Percentiles rank a stretch among this genome's conserved stretches.
These are phyloP conservation scores for Tragelaphus strepsiceros DNA, from an alignment of 2,113 vertebrate genomes.

Conservation along the genomic window DNA sequence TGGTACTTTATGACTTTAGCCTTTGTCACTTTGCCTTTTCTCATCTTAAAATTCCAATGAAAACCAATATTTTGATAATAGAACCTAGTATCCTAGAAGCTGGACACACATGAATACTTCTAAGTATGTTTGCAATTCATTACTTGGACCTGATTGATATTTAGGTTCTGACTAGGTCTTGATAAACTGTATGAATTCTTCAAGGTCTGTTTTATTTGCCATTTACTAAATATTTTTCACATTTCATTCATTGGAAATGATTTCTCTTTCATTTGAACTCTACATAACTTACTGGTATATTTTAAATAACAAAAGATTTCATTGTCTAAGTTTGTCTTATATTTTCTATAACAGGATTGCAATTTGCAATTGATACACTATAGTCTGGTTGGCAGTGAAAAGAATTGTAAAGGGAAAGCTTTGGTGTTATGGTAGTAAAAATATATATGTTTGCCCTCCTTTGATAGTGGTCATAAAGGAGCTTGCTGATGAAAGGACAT, in stretches of 20 bases:
- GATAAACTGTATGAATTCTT: background rate
- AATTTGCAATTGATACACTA: background rate
- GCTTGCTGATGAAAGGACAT: background rate
- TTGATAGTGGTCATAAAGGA: background rate
- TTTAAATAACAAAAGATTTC: background rate
- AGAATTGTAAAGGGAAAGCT: background rate
- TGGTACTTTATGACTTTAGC: background rate
- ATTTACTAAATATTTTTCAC: background rate
- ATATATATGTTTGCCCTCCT: background rate
- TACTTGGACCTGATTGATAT: background rate
- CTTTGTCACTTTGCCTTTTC: background rate
- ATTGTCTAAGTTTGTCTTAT: background rate
- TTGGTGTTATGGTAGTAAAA: background rate
- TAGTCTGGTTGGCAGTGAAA: background rate
- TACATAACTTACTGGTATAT: background rate
- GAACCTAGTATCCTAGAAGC: background rate
- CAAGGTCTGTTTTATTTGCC: background rate
- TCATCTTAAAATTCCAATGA: background rate
- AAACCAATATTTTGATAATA: background rate
- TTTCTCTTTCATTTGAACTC: background rate
- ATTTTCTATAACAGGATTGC: background rate
- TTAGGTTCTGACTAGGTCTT: background rate
- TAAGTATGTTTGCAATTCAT: background rate
- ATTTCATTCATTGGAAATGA: background rate
- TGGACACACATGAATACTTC: background rate